Percentiles rank a stretch among this genome's conserved stretches.
phyloP scores from a whole-genome alignment of 2,888 invertebrate genomes.

The Zygothrica quintamaculata region DNA sequence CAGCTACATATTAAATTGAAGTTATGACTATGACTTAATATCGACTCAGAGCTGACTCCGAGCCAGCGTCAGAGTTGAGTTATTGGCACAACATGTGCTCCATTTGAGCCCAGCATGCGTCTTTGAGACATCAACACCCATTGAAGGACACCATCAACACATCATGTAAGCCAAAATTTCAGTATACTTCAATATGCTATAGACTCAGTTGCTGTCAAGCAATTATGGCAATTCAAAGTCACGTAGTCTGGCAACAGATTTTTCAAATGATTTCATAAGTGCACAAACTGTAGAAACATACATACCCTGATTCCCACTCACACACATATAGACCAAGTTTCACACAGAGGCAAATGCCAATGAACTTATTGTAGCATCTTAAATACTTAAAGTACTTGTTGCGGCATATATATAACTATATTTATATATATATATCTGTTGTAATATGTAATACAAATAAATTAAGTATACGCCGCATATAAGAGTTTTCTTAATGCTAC shows the following conservation, averaged over 20 bases:
- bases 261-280: slow-evolving; percentile 72
- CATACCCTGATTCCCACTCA: too few relatives aligned
- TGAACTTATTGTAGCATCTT: slow-evolving; percentile 11
- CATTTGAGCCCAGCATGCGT: slow-evolving; percentile 26
- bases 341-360: slow-evolving; percentile 35
- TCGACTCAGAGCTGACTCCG: too few relatives aligned
- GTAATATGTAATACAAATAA: slow-evolving; percentile 42
- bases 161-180: slow-evolving; percentile 32
- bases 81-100: slow-evolving; percentile 39
- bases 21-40: slow-evolving; percentile 53
- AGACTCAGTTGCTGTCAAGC: slow-evolving; percentile 36
- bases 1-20: slow-evolving; percentile 16
- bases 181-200: background rate
- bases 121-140: slow-evolving; percentile 57
- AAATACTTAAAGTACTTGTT: slow-evolving; percentile 51
- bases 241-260: slow-evolving; percentile 66
- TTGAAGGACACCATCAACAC: slow-evolving; percentile 62
- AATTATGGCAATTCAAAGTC: slow-evolving; percentile 72
- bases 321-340: slow-evolving; percentile 25
- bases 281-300: slow-evolving; percentile 4
- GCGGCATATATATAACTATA: slow-evolving; percentile 15
- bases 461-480: slow-evolving; percentile 48
- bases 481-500: slow-evolving; percentile 26
- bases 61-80: too few relatives aligned
- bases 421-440: background rate